A percentile compares a stretch with the other conserved stretches of the same genome.
phyloP scores from a whole-genome alignment of 1,140 invertebrate genomes.

The Drosophila mojavensis region DNA sequence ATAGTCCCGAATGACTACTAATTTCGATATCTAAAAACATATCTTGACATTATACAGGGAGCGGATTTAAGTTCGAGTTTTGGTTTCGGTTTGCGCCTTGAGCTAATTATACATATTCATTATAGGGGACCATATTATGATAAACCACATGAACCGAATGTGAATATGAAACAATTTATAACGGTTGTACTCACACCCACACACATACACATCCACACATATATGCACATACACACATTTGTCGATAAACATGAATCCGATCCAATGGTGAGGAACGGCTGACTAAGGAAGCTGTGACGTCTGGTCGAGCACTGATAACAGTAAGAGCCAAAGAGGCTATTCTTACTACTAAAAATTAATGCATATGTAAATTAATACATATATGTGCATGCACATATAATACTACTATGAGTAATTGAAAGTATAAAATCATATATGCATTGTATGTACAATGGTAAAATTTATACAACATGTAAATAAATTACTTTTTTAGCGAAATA shows the following conservation, averaged over 20 bases:
- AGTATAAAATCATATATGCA: not conserved
- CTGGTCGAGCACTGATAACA: conserved; percentile 14
- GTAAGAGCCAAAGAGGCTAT: not conserved
- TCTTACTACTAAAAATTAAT: not conserved
- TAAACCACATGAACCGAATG: conserved; percentile 7
- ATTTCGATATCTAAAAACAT: not conserved
- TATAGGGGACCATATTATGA: conserved; percentile 18
- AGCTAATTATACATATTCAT: conserved; percentile 6
- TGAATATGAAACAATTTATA: conserved; percentile 7
- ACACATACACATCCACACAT: not conserved
- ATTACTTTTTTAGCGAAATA: no score
- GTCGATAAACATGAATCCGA: conserved; percentile 20
- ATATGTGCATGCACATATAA: not conserved
- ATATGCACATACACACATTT: not conserved
- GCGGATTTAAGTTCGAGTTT: not conserved
- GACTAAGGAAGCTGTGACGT: conserved; percentile 29
- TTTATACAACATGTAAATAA: no score
- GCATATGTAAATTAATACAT: not conserved
- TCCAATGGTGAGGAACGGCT: no score
- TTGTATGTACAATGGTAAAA: not conserved
- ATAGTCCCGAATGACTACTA: not conserved
- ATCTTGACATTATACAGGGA: not conserved
- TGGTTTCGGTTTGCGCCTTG: conserved; percentile 1
- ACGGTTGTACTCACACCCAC: conserved; percentile 2
- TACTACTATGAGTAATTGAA: not conserved